Base-by-base conservation (phyloP, 2,113 vertebrate species). In the Mystacornis crossleyi region DNA sequence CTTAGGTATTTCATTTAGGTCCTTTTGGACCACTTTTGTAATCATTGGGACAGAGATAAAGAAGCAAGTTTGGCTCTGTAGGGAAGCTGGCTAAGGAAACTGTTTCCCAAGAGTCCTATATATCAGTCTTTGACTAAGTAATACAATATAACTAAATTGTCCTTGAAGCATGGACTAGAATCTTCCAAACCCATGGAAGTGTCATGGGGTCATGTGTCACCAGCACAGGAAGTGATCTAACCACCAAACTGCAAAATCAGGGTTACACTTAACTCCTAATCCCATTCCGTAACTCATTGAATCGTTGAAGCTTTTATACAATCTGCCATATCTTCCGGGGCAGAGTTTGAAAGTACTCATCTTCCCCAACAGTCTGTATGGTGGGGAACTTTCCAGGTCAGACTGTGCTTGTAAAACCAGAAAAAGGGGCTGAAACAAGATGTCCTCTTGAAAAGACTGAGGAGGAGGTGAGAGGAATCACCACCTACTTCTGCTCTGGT, bases 391-490 rank as follows among this genome's bases (percentile, higher is more conserved):
- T 97, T 74, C 55, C 86, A 74, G 91, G 89, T 88, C 89, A 81
- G 51, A 55, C 1, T 78, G 67, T 89, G 75, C 69, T 70, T 83
- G 51, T 53, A 36, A 58, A 66, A 66, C 54, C 54, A 93, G 71
- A 58, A 91, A 79, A 94, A 72, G 45, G 12, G 58, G 67, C 34
- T 87, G 80, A 86, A 93, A 92, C 2, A 4, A 88, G 80, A 81
- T 67, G 72, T 78, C 83, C 86, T 90, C 55, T 51, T 54, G 55
- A 73, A 95, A 94, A 73, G 86, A 55, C 40, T 83, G 90, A 93
- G 64, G 75, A 90, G 94, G 86, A 89, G 67, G 89, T 93, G 83
- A 89, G 82, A 93, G 82, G 90, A 97, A 90, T 93, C 92, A 93
- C 82, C 92, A 96, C 89, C 90, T 86, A 92, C 94, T 77, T 81